Percentiles rank a stretch among this genome's conserved stretches.
Evolutionary conservation across 2,113 vertebrate genomes (phyloP).

Genomic region (rabbit (Oryctolagus cuniculus)): mOryCun1.1 NC_091441.1:24887501-24888000

Average conservation of each 20-base stretch:
- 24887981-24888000: not conserved
- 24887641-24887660: no score
- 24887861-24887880: not conserved
- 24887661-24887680: not conserved
- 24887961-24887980: not conserved
- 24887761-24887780: not conserved
- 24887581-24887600: no score
- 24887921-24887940: not conserved
- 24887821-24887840: not conserved
- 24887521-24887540: no score
- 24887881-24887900: not conserved
- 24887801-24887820: not conserved
- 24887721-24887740: constrained; percentile 15
- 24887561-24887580: no score
- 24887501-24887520: no score
- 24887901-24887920: not conserved
- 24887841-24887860: not conserved
- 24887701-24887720: constrained; percentile 28
- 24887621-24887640: no score
- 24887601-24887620: no score
- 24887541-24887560: no score
- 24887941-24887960: not conserved
- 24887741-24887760: not conserved
- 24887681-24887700: constrained; percentile 47
- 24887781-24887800: constrained; percentile 19